phyloP scores from a whole-genome alignment of 1,140 invertebrate genomes.

The Arctopsyche grandis region DNA sequence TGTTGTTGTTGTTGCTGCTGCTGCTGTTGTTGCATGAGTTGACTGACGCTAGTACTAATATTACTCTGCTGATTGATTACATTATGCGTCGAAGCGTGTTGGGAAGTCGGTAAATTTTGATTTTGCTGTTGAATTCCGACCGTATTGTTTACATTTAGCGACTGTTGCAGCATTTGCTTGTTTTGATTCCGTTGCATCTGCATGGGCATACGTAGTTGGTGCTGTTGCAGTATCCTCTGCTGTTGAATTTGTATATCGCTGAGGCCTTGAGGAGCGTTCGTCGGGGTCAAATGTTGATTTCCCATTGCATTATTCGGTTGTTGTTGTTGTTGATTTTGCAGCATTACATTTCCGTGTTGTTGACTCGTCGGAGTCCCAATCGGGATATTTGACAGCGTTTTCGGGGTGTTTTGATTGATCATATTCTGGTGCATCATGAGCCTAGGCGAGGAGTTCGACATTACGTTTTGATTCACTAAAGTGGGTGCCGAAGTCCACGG shows the following conservation, averaged over 20 bases:
- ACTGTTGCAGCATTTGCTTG: constrained; percentile 48
- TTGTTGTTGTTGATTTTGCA: constrained; percentile 30
- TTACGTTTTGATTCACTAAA: constrained; percentile 51
- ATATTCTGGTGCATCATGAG: constrained; percentile 54
- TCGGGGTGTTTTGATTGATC: constrained; percentile 53
- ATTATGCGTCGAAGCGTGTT: background rate
- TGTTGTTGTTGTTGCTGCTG: constrained; percentile 62
- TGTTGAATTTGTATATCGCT: constrained; percentile 64
- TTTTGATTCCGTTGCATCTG: constrained; percentile 56
- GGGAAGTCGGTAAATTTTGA: constrained; percentile 13
- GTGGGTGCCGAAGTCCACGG: constrained; percentile 59
- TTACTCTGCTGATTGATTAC: constrained; percentile 56
- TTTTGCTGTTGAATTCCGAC: constrained; percentile 30
- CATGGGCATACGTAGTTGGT: constrained; percentile 58
- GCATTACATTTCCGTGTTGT: constrained; percentile 44
- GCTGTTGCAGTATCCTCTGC: constrained; percentile 65
- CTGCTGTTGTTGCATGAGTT: constrained; percentile 56
- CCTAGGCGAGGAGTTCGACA: constrained; percentile 54
- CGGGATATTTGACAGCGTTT: constrained; percentile 49
- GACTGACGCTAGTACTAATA: constrained; percentile 45
- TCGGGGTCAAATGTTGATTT: constrained; percentile 15
- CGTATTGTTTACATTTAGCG: background rate
- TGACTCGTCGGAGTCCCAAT: constrained; percentile 49
- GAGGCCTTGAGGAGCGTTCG: constrained; percentile 56
- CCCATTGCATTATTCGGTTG: background rate